Base-by-base conservation (phyloP, 2,113 vertebrate species). In the Erythrolamprus reginae region DNA sequence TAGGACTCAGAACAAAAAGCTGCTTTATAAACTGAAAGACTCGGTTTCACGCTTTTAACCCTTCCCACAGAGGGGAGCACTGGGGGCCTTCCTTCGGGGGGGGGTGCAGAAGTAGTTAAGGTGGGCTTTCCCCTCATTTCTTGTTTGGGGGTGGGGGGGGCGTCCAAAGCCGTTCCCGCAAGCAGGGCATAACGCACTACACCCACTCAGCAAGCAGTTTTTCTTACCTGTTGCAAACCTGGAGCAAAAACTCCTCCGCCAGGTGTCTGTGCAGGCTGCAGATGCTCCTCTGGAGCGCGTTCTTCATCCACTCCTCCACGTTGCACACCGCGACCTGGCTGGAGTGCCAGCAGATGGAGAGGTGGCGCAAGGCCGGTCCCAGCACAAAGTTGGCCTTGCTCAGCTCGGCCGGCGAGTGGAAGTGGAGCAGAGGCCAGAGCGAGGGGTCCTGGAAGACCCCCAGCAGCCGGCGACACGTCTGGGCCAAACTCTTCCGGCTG, bases 301-400 rank as follows among this genome's bases (percentile, higher is more conserved):
- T 99, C 97, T 99, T 99, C 96, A 98, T 93, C 98, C 98, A 99
- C 94, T 98, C 98, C 96, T 99, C 98, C 1, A 98, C 95, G 96
- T 99, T 99, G 95, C 99, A 99, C 94, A 99, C 97, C 93, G 98
- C 98, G 89, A 99, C 98, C 84, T 97, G 96, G 96, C 98, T 98
- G 56, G 98, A 99, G 95, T 98, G 96, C 99, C 99, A 99, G 95
- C 97, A 97, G 92, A 99, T 97, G 50, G 97, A 97, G 90, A 99
- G 95, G 92, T 96, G 95, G 84, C 97, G 98, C 90, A 99, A 94
- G 3, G 97, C 98, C 0, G 98, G 93, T 88, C 99, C 98, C 95
- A 99, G 95, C 88, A 98, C 95, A 93, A 98, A 99, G 96, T 99
- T 98, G 92, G 97, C 97, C 94, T 96, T 98, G 87, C 93, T 97